phyloP scores from a whole-genome alignment of 2,888 invertebrate species.

The Ornithoptera priamus region DNA sequence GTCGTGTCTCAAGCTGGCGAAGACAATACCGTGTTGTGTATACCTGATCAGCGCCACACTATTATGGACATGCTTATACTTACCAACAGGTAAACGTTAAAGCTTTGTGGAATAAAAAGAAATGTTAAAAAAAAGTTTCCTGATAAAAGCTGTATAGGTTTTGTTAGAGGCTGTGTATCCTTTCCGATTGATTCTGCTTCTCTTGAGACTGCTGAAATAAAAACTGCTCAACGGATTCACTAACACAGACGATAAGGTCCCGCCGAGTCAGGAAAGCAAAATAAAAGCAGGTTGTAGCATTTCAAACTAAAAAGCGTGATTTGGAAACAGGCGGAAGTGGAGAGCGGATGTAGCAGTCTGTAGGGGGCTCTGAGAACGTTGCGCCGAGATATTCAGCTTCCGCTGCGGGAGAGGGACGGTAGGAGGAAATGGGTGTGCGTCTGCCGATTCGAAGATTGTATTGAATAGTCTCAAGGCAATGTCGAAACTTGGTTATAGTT shows the following conservation, averaged over 20 bases:
- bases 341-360: slow-evolving; percentile 70
- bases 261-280: slow-evolving; percentile 40
- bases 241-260: slow-evolving; percentile 15
- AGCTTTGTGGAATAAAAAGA: too few relatives aligned
- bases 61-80: too few relatives aligned
- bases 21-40: too few relatives aligned
- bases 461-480: slow-evolving; percentile 37
- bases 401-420: slow-evolving; percentile 49
- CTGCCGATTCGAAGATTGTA: slow-evolving; percentile 54
- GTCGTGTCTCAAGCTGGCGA: too few relatives aligned
- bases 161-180: not conserved
- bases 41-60: too few relatives aligned
- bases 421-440: slow-evolving; percentile 62
- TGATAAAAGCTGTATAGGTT: too few relatives aligned
- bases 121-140: too few relatives aligned
- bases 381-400: slow-evolving; percentile 65
- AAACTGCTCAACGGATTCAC: slow-evolving; percentile 5
- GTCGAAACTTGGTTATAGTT: slow-evolving; percentile 29
- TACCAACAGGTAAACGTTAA: too few relatives aligned
- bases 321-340: slow-evolving; percentile 61
- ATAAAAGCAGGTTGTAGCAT: slow-evolving; percentile 44
- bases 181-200: slow-evolving; percentile 4
- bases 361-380: slow-evolving; percentile 52
- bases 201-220: slow-evolving; percentile 12
- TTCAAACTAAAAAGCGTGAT: slow-evolving; percentile 57